phyloP scores from a whole-genome alignment of 2,797 vertebrate species.

The Morelia viridis region DNA sequence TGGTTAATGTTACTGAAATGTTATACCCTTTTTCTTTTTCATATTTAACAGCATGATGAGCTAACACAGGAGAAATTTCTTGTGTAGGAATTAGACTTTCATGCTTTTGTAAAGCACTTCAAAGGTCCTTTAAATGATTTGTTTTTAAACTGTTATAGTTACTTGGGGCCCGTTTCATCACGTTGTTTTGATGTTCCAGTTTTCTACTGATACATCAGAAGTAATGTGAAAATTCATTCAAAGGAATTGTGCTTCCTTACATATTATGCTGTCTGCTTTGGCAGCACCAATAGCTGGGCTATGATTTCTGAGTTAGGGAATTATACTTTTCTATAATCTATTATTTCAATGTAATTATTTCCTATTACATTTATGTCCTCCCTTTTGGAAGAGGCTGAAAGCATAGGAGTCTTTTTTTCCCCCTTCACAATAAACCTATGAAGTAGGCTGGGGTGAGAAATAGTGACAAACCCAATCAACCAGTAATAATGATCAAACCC shows the following conservation, averaged over 20 bases:
- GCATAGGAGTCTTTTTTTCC: too few relatives aligned
- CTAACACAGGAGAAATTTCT: constrained; percentile 5
- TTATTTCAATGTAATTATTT: too few relatives aligned
- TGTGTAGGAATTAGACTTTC: background rate
- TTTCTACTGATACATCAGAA: background rate
- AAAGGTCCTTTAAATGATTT: background rate
- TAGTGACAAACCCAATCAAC: too few relatives aligned
- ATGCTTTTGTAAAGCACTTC: background rate
- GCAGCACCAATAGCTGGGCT: background rate
- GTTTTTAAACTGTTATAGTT: background rate
- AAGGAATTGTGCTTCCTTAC: background rate
- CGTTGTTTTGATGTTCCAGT: background rate
- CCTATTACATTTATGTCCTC: too few relatives aligned
- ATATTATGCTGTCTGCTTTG: too few relatives aligned
- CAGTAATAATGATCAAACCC: too few relatives aligned
- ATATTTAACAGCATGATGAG: constrained; percentile 12
- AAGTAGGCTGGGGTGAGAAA: too few relatives aligned
- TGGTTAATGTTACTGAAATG: constrained; percentile 21
- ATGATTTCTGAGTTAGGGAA: background rate
- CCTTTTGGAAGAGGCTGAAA: too few relatives aligned
- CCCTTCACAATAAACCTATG: too few relatives aligned
- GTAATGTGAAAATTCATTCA: background rate
- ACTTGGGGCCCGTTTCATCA: background rate
- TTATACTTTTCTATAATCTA: too few relatives aligned
- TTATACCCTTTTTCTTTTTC: constrained; percentile 26